Conservation (phyloP, 2,113 vertebrate species). For the Cyprinodon brontotheroides region DNA sequence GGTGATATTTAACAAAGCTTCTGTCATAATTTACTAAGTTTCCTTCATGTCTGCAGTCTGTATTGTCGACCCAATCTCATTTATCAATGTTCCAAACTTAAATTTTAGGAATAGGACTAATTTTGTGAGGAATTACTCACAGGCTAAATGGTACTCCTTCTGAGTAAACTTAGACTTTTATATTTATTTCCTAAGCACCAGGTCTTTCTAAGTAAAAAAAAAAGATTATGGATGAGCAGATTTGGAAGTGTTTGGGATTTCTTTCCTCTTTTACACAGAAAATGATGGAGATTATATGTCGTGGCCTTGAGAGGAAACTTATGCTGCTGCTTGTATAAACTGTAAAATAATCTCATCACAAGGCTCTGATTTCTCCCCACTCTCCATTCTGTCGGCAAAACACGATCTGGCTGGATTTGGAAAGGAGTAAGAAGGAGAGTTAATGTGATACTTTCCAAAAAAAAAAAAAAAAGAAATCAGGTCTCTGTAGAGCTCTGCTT, state of each 20-base stretch:
- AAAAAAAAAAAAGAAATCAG: conserved; percentile 75
- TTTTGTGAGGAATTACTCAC: neutral
- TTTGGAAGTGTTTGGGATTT: conserved; percentile 77
- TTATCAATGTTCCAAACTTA: neutral
- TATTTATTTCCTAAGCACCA: neutral
- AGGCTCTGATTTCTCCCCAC: conserved; percentile 88
- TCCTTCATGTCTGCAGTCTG: neutral
- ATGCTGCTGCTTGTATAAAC: conserved; percentile 95
- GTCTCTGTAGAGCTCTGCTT: conserved; percentile 67
- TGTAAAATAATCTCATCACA: conserved; percentile 89
- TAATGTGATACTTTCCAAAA: conserved; percentile 95
- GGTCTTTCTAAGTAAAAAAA: conserved; percentile 10
- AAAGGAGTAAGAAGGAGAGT: conserved; percentile 81
- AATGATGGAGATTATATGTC: conserved; percentile 91
- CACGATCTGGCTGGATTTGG: conserved; percentile 93
- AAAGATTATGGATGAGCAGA: conserved; percentile 48
- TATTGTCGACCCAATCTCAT: neutral
- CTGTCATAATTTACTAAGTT: neutral
- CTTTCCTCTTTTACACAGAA: conserved; percentile 55
- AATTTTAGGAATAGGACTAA: neutral
- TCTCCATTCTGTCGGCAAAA: conserved; percentile 95
- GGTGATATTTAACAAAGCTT: neutral
- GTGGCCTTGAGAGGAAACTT: conserved; percentile 92
- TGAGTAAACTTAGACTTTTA: neutral
- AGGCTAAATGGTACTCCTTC: neutral